A percentile compares a stretch with the other conserved stretches of the same genome.
phyloP scores from a whole-genome alignment of 2,113 vertebrate genomes.

The Heterotis niloticus region DNA sequence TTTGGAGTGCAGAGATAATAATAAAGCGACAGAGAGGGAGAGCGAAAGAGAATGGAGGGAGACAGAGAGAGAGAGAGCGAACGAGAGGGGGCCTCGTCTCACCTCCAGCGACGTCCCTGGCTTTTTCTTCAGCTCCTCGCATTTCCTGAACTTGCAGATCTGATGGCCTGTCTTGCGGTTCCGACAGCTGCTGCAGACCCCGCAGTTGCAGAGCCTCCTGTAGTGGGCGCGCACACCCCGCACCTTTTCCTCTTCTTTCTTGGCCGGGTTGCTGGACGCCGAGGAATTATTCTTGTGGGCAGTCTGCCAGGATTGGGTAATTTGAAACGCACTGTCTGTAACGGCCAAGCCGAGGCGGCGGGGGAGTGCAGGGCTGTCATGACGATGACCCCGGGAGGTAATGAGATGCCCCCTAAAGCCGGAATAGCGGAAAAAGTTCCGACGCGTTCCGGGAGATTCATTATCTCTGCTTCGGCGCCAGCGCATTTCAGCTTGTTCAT shows the following conservation, averaged over 20 bases:
- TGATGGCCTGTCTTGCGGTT: conserved; percentile 99
- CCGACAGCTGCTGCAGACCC: conserved; percentile 98
- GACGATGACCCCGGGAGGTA: conserved; percentile 97
- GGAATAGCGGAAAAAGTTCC: conserved; percentile 93
- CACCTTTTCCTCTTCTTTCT: conserved; percentile 98
- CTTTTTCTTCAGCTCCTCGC: conserved; percentile 98
- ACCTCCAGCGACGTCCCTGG: conserved; percentile 94
- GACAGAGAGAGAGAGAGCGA: background rate
- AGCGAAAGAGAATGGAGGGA: background rate
- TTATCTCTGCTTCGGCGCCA: conserved; percentile 89
- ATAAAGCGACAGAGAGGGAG: conserved; percentile 36
- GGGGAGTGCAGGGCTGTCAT: conserved; percentile 98
- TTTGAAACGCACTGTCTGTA: conserved; percentile 96
- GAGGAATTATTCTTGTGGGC: conserved; percentile 90
- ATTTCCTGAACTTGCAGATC: conserved; percentile 99
- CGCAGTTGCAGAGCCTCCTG: conserved; percentile 98
- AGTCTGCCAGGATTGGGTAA: conserved; percentile 97
- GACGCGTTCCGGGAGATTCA: conserved; percentile 95
- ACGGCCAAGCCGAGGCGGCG: conserved; percentile 89
- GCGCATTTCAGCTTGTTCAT: conserved; percentile 98
- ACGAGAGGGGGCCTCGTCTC: conserved; percentile 58
- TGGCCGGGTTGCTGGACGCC: conserved; percentile 86
- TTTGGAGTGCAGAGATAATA: conserved; percentile 67
- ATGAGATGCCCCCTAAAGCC: conserved; percentile 91
- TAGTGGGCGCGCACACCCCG: conserved; percentile 96